Evolutionary conservation across 1,140 invertebrate species (phyloP).

Genomic region (Heterodera schachtii): DNA sequence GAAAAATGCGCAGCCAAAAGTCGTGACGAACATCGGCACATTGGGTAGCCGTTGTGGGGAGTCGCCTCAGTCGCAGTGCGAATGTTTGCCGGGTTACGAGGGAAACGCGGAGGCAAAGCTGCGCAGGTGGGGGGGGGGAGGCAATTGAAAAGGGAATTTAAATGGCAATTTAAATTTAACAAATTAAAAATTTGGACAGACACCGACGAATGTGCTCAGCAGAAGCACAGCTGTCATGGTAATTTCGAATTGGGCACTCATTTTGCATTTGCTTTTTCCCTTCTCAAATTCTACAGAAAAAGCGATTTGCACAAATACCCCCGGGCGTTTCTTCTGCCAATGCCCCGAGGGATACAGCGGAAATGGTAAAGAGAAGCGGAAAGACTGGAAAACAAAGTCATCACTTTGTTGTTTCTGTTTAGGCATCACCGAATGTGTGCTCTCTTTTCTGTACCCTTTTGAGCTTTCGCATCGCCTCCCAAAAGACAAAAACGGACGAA

Average conservation of each 20-base stretch:
- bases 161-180: not conserved
- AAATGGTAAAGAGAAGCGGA: constrained; percentile 31
- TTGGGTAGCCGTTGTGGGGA: constrained; percentile 59
- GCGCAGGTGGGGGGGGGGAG: constrained; percentile 44
- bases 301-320: constrained; percentile 85
- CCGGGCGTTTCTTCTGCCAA: constrained; percentile 87
- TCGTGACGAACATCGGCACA: constrained; percentile 28
- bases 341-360: constrained; percentile 70
- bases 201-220: constrained; percentile 83
- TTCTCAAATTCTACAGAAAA: constrained; percentile 68
- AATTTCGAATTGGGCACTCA: not conserved
- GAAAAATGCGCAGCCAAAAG: constrained; percentile 59
- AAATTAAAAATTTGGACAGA: constrained; percentile 69
- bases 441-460: constrained; percentile 59
- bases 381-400: not conserved
- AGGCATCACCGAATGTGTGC: constrained; percentile 53
- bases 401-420: constrained; percentile 2
- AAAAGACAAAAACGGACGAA: constrained; percentile 49
- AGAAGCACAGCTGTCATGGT: constrained; percentile 77
- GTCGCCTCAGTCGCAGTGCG: constrained; percentile 52
- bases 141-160: not conserved
- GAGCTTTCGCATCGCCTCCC: constrained; percentile 56
- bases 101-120: constrained; percentile 56
- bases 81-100: constrained; percentile 59
- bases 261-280: too few relatives aligned